Percentiles rank a stretch among this genome's conserved stretches.
Evolutionary conservation across 2,888 invertebrate species (phyloP).

Genomic region (Bruchidius siliquastri): DNA sequence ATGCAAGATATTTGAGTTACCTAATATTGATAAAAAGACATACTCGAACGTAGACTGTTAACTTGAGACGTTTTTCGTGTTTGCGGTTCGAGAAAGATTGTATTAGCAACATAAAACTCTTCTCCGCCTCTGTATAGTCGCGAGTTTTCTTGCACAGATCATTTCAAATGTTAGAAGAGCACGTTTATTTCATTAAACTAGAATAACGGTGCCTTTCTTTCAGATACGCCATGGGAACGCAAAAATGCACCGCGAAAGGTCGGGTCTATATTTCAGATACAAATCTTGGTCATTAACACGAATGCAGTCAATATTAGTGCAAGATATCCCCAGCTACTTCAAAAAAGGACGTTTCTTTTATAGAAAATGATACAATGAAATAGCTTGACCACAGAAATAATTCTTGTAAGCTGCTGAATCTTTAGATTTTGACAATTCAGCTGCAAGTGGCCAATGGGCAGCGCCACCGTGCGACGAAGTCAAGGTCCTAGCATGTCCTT

Average conservation of each 20-base stretch:
- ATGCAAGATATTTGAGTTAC: too few relatives aligned
- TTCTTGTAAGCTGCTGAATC: too few relatives aligned
- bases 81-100: too few relatives aligned
- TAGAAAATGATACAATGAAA: background rate
- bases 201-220: slow-evolving; percentile 15
- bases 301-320: background rate
- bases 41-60: too few relatives aligned
- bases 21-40: too few relatives aligned
- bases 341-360: background rate
- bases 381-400: too few relatives aligned
- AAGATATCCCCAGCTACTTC: background rate
- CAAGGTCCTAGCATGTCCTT: too few relatives aligned
- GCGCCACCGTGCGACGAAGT: too few relatives aligned
- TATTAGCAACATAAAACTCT: background rate
- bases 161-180: slow-evolving; percentile 18
- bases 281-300: background rate
- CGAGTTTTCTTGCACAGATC: slow-evolving; percentile 2
- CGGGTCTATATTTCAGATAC: background rate
- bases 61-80: too few relatives aligned
- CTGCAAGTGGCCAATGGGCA: too few relatives aligned
- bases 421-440: too few relatives aligned
- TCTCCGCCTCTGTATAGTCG: background rate
- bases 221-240: slow-evolving; percentile 14
- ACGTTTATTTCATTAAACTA: slow-evolving; percentile 26
- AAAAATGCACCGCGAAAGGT: slow-evolving; percentile 5